Evolutionary conservation across 2,797 vertebrate genomes (phyloP).

Genomic region (Sebastes diaconus): DNA sequence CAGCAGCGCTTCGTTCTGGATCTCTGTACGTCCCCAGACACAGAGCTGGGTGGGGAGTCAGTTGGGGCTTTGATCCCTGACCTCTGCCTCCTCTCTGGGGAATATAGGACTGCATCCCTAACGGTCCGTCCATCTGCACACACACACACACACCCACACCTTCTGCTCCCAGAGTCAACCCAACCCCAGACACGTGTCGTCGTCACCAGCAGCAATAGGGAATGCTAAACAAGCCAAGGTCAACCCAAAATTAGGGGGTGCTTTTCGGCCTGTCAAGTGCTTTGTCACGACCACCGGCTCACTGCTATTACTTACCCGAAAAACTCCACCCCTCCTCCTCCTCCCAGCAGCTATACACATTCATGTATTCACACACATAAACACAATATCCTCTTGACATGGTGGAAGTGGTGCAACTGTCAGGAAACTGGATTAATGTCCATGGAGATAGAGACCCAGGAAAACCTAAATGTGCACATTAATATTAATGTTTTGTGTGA

Average conservation of each 20-base stretch:
- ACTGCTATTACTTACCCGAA: constrained; percentile 38
- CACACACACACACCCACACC: constrained; percentile 18
- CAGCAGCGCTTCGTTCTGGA: constrained; percentile 50
- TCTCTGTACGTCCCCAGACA: constrained; percentile 55
- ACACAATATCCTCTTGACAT: constrained; percentile 45
- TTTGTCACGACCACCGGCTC: constrained; percentile 67
- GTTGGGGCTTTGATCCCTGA: constrained; percentile 71
- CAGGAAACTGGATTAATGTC: neutral
- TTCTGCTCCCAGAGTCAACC: constrained; percentile 26
- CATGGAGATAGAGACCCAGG: neutral
- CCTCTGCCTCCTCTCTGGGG: constrained; percentile 64
- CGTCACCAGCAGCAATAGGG: constrained; percentile 51
- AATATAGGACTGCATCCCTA: constrained; percentile 61
- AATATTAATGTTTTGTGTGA: neutral
- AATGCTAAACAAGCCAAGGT: constrained; percentile 71
- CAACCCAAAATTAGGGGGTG: constrained; percentile 64
- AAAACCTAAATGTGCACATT: neutral
- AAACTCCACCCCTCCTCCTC: constrained; percentile 23
- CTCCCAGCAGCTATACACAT: neutral
- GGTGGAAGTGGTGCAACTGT: constrained; percentile 31
- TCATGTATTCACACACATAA: constrained; percentile 37
- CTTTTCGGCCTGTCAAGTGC: constrained; percentile 65
- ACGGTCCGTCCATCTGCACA: constrained; percentile 77
- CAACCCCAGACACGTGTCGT: constrained; percentile 67
- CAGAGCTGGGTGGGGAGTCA: constrained; percentile 38